Evolutionary conservation across 2,797 vertebrate species (phyloP).

Genomic region (Neosilurus mollespiculum): DNA sequence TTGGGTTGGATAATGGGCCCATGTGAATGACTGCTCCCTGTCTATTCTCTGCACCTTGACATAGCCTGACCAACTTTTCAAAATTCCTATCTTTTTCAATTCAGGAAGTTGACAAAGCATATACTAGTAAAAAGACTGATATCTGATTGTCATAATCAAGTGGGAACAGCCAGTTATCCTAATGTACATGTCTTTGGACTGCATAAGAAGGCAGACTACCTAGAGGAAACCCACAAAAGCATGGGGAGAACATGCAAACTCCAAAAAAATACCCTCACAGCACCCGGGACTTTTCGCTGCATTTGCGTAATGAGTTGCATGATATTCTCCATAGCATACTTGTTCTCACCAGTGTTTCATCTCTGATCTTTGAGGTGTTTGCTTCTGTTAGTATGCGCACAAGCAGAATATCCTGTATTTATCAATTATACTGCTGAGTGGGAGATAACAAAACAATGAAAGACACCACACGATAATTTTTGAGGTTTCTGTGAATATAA

Average conservation of each 20-base stretch:
- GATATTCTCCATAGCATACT: neutral
- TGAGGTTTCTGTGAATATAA: neutral
- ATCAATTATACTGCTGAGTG: neutral
- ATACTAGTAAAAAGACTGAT: too few relatives aligned
- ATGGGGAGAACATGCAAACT: too few relatives aligned
- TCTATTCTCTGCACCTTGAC: slow-evolving; percentile 18
- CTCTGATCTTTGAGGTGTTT: neutral
- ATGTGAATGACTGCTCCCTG: slow-evolving; percentile 19
- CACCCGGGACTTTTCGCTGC: neutral
- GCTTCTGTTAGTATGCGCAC: neutral
- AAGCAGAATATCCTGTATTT: neutral
- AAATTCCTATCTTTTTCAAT: too few relatives aligned
- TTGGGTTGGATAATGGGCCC: neutral
- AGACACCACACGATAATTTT: neutral
- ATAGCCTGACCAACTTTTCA: slow-evolving; percentile 26
- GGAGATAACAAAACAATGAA: neutral
- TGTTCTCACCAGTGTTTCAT: neutral
- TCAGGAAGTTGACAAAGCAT: too few relatives aligned
- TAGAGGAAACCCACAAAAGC: too few relatives aligned
- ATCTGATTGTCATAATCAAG: too few relatives aligned
- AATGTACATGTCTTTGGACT: too few relatives aligned
- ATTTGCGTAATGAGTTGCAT: neutral
- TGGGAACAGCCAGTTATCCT: too few relatives aligned
- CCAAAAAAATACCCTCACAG: too few relatives aligned
- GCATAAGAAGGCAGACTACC: too few relatives aligned